A percentile compares a stretch with the other conserved stretches of the same genome.
Evolutionary conservation across 1,140 invertebrate genomes (phyloP).

Genomic region (Pseudomyrmex pallidus): DNA sequence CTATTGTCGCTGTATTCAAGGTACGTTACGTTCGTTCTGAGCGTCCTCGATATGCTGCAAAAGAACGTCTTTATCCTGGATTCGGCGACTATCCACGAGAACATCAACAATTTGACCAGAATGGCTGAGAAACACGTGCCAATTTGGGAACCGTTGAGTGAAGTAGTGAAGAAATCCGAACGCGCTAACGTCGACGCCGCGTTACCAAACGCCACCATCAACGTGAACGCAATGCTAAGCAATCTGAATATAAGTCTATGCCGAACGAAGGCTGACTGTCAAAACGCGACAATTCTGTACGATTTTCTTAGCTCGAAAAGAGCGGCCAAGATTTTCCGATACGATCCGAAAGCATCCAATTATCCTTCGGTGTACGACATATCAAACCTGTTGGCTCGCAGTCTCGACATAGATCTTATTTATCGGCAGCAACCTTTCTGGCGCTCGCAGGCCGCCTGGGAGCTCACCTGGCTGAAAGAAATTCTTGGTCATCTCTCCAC

Average conservation of each 20-base stretch:
- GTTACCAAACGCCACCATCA: constrained; percentile 77
- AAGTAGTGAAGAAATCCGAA: constrained; percentile 72
- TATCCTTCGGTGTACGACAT: constrained; percentile 75
- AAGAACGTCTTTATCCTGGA: constrained; percentile 77
- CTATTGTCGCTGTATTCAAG: constrained; percentile 54
- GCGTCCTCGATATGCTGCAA: constrained; percentile 70
- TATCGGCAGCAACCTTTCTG: constrained; percentile 68
- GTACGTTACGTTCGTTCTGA: constrained; percentile 72
- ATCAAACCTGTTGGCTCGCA: constrained; percentile 71
- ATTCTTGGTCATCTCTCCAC: constrained; percentile 75
- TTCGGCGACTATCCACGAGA: constrained; percentile 64
- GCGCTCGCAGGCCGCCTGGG: constrained; percentile 72
- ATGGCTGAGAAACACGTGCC: constrained; percentile 74
- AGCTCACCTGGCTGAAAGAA: constrained; percentile 79
- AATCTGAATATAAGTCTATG: constrained; percentile 65
- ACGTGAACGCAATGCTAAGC: constrained; percentile 78
- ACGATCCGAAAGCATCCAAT: constrained; percentile 74
- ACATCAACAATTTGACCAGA: constrained; percentile 71
- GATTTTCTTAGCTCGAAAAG: constrained; percentile 76
- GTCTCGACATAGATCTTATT: constrained; percentile 78
- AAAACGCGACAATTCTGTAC: constrained; percentile 70
- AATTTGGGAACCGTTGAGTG: constrained; percentile 77
- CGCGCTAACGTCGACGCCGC: constrained; percentile 63
- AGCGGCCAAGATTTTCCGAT: constrained; percentile 74
- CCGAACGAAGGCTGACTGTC: constrained; percentile 57